Conservation (phyloP, 2,113 vertebrate species). For the Gallinago undulata region DNA sequence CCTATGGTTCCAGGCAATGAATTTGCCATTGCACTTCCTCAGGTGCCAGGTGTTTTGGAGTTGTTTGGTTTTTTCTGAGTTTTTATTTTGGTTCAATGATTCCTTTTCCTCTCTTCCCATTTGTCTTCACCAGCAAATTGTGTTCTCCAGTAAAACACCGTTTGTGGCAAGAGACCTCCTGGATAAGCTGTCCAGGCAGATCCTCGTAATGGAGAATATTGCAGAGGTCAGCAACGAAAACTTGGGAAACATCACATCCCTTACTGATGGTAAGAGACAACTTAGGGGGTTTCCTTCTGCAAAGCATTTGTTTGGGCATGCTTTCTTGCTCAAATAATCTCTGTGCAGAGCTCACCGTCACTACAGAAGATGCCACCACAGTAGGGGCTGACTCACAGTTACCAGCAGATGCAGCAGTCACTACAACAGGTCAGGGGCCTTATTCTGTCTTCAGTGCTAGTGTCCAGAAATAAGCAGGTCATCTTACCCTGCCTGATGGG, state of each 20-base stretch:
- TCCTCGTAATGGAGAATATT: conserved; percentile 84
- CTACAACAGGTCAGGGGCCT: neutral
- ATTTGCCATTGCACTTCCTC: neutral
- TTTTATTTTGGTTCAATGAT: neutral
- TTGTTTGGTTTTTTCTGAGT: neutral
- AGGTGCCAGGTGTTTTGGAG: neutral
- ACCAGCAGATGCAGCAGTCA: neutral
- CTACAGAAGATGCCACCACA: neutral
- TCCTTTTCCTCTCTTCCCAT: neutral
- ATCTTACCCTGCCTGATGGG: neutral
- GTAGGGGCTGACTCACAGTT: neutral
- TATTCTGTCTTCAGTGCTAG: neutral
- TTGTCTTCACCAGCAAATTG: conserved; percentile 78
- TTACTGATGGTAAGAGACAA: conserved; percentile 82
- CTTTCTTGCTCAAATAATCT: accelerated
- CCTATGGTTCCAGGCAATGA: neutral
- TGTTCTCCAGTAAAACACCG: conserved; percentile 79
- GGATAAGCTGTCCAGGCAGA: conserved; percentile 86
- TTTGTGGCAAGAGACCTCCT: conserved; percentile 82
- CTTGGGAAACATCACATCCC: conserved; percentile 79
- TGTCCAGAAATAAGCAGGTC: neutral
- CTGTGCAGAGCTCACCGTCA: neutral
- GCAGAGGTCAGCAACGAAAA: conserved; percentile 86
- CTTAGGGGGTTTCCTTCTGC: neutral
- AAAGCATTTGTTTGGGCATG: neutral